Evolutionary conservation across 2,113 vertebrate genomes (phyloP).

Genomic region (Tichodroma muraria): DNA sequence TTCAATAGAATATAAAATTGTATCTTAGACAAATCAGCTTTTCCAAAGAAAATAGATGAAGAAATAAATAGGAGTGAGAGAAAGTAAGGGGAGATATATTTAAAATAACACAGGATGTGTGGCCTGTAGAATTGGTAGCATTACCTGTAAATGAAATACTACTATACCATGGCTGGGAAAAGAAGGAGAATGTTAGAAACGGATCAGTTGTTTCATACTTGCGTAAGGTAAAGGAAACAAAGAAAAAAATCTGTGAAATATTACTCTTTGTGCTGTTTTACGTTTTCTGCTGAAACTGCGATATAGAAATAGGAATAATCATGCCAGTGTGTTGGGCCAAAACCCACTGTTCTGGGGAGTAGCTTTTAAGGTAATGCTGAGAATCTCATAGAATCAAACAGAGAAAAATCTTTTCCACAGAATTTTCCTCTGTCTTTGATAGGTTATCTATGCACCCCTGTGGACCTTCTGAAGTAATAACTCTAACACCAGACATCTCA

Average conservation of each 20-base stretch:
- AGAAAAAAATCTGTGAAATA: neutral
- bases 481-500: neutral
- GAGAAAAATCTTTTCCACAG: neutral
- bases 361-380: neutral
- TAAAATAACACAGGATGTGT: neutral
- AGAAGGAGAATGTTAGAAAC: neutral
- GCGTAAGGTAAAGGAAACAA: neutral
- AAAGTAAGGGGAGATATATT: neutral
- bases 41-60: neutral
- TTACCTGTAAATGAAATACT: neutral
- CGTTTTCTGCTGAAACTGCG: neutral
- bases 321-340: neutral
- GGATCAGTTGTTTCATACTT: neutral
- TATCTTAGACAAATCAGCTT: neutral
- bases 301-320: neutral
- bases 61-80: neutral
- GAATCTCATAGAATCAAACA: neutral
- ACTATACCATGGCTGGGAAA: neutral
- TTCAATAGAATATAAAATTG: neutral
- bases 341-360: neutral
- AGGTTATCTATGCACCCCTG: neutral
- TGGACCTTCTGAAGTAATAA: neutral
- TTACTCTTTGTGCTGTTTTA: neutral
- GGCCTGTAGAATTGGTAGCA: neutral
- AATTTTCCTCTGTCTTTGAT: neutral